phyloP scores from a whole-genome alignment of 2,113 vertebrate genomes.

The Mixornis gularis region DNA sequence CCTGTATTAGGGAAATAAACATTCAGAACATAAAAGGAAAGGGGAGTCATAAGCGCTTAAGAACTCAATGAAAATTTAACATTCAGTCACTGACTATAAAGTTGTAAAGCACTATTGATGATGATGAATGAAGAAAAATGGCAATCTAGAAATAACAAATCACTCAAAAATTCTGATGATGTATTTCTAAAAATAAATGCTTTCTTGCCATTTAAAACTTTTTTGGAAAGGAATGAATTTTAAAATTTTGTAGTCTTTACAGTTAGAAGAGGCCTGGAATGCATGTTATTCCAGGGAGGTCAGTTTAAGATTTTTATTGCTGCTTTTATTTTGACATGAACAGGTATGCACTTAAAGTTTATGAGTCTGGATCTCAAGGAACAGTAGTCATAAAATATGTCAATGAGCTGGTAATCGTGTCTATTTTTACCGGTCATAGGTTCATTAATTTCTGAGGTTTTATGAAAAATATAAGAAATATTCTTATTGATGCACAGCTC shows the following conservation, averaged over 20 bases:
- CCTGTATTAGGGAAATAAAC: conserved; percentile 26
- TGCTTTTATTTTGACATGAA: background rate
- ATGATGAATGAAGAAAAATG: background rate
- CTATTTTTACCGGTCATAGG: background rate
- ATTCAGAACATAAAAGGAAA: background rate
- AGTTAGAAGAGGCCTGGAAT: background rate
- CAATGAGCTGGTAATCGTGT: background rate
- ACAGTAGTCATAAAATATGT: background rate
- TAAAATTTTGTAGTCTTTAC: background rate
- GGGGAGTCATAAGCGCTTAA: background rate
- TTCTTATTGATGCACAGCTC: background rate
- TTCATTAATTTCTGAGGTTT: background rate
- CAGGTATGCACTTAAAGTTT: background rate
- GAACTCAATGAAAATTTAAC: conserved; percentile 19
- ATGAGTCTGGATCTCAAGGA: background rate
- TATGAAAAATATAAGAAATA: background rate
- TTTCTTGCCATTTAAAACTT: background rate
- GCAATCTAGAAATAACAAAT: background rate
- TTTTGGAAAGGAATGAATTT: background rate
- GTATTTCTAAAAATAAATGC: background rate
- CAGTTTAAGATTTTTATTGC: background rate
- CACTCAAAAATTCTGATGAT: background rate
- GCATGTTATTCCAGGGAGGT: background rate
- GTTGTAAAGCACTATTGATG: background rate
- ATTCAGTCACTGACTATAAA: background rate